Evolutionary conservation across 2,113 vertebrate species (phyloP).

Genomic region (Sander lucioperca): DNA sequence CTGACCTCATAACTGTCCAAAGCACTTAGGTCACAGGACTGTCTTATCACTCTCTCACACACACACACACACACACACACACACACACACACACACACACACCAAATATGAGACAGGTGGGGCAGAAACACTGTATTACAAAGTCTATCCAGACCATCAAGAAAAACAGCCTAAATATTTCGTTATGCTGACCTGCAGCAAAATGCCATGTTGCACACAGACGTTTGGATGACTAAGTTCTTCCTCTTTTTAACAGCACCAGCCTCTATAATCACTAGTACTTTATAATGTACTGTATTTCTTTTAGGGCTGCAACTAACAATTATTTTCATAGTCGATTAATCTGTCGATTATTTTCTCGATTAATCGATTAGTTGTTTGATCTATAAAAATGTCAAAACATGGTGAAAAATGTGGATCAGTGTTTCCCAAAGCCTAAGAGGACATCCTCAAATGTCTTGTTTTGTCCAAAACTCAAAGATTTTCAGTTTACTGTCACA

Average conservation of each 20-base stretch:
- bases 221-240: not conserved
- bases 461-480: too few species aligned
- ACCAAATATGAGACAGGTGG: constrained; percentile 5
- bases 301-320: too few species aligned
- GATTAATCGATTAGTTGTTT: too few species aligned
- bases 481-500: too few species aligned
- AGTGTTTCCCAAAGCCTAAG: too few species aligned
- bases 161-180: constrained; percentile 45
- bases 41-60: constrained; percentile 7
- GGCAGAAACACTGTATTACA: constrained; percentile 16
- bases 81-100: not conserved
- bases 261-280: not conserved
- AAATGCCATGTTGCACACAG: not conserved
- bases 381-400: too few species aligned
- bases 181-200: not conserved
- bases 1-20: constrained; percentile 38
- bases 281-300: too few species aligned
- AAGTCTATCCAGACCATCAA: constrained; percentile 19
- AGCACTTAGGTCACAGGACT: constrained; percentile 24
- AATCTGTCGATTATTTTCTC: too few species aligned
- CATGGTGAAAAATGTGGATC: too few species aligned
- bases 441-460: too few species aligned
- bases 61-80: constrained; percentile 23
- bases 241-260: not conserved
- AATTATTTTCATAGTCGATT: too few species aligned